Evolutionary conservation across 2,113 vertebrate species (phyloP).

Genomic region (Halcyon malimbica): DNA sequence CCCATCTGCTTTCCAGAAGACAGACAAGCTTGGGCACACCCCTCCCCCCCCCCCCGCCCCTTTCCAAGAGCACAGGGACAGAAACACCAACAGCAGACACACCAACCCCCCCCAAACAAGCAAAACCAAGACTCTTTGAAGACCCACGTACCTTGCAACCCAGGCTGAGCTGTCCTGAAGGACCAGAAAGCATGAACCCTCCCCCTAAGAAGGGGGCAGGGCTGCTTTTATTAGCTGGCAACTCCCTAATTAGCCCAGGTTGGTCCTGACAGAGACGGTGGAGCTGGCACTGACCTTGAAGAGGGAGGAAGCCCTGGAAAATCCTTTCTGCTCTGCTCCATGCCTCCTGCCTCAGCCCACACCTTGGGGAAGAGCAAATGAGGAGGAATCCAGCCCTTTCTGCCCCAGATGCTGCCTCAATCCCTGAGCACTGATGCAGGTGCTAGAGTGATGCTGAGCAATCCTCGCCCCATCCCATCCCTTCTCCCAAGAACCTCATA

Average conservation of each 20-base stretch:
- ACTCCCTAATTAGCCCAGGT: neutral
- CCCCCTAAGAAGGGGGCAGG: accelerated
- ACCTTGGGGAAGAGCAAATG: accelerated
- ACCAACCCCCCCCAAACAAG: neutral
- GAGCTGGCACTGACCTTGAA: neutral
- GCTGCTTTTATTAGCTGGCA: neutral
- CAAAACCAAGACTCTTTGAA: neutral
- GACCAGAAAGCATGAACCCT: accelerated
- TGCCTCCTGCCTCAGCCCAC: neutral
- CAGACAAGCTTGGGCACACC: accelerated
- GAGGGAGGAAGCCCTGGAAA: accelerated
- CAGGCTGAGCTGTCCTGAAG: accelerated
- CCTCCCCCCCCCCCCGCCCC: neutral
- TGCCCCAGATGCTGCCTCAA: neutral
- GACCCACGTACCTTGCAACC: neutral
- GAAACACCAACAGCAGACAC: neutral
- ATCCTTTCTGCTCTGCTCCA: neutral
- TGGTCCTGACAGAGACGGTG: neutral
- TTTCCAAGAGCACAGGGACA: neutral
- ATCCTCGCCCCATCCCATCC: neutral
- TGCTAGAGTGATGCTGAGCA: neutral
- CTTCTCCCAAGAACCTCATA: accelerated
- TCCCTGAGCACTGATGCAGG: neutral
- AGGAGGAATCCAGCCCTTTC: neutral
- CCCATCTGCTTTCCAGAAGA: neutral